Evolutionary conservation across 2,113 vertebrate species (phyloP).

Genomic region (Accipiter virgatus): DNA sequence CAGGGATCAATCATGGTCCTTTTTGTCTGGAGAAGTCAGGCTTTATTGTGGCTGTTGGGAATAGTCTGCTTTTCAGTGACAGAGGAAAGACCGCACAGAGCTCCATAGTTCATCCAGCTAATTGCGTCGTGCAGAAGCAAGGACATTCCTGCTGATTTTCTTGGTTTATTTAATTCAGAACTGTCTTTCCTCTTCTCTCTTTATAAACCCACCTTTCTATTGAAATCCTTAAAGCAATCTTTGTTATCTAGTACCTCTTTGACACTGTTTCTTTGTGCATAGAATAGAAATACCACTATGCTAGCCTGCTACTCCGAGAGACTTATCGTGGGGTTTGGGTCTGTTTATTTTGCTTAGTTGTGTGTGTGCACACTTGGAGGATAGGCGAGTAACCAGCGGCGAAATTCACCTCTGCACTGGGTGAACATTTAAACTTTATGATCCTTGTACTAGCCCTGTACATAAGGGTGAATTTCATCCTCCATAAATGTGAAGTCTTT

Average conservation of each 20-base stretch:
- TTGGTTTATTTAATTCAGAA: background rate
- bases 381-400: background rate
- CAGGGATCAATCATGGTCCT: background rate
- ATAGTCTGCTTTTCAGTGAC: background rate
- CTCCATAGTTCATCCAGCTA: background rate
- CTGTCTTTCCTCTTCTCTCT: background rate
- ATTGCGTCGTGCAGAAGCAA: background rate
- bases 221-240: background rate
- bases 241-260: background rate
- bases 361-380: background rate
- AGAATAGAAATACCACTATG: background rate
- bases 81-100: accelerated
- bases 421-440: constrained; percentile 58
- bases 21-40: background rate
- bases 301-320: background rate
- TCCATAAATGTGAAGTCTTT: constrained; percentile 42
- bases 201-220: background rate
- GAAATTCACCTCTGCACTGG: constrained; percentile 28
- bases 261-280: background rate
- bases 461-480: constrained; percentile 23
- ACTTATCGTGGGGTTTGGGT: background rate
- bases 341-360: constrained; percentile 17
- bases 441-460: constrained; percentile 15
- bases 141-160: background rate
- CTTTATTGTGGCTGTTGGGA: background rate